Percentiles rank a stretch among this genome's conserved stretches.
Evolutionary conservation across 2,888 invertebrate genomes (phyloP).

Genomic region (Unio pictorum): DNA sequence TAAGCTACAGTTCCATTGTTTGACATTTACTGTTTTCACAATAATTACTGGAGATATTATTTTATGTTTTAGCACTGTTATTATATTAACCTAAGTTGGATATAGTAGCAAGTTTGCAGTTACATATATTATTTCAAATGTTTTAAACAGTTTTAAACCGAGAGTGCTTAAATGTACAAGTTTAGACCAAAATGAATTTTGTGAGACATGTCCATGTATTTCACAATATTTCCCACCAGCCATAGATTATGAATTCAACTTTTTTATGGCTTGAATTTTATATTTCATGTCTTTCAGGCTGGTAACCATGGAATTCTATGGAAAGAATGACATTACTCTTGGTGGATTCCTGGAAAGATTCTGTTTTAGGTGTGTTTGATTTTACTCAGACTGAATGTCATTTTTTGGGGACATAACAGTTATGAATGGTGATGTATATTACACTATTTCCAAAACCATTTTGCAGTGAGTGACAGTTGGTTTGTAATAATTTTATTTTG

Average conservation of each 20-base stretch:
- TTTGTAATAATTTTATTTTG: too few relatives aligned
- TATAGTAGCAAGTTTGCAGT: neutral
- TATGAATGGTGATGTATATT: too few relatives aligned
- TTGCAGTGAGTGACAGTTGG: too few relatives aligned
- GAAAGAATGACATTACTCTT: slow-evolving; percentile 92
- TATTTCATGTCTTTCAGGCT: slow-evolving; percentile 76
- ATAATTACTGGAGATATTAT: too few relatives aligned
- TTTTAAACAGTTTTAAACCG: neutral
- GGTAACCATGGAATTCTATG: slow-evolving; percentile 95
- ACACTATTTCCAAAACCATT: too few relatives aligned
- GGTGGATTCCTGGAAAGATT: slow-evolving; percentile 94
- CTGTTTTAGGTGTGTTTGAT: slow-evolving; percentile 78
- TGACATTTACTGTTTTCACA: too few relatives aligned
- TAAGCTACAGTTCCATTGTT: too few relatives aligned
- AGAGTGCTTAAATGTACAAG: neutral
- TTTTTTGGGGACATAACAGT: too few relatives aligned
- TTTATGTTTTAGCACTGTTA: too few relatives aligned
- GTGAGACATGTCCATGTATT: neutral
- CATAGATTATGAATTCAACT: too few relatives aligned
- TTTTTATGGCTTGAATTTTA: too few relatives aligned
- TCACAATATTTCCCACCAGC: too few relatives aligned
- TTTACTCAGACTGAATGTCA: neutral
- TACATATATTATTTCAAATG: neutral
- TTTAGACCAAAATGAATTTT: neutral
- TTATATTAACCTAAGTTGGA: neutral